These are phyloP conservation scores for Agrenia bidenticulata DNA, from an alignment of 2,888 invertebrate genomes.

Conservation along the genomic window DNA sequence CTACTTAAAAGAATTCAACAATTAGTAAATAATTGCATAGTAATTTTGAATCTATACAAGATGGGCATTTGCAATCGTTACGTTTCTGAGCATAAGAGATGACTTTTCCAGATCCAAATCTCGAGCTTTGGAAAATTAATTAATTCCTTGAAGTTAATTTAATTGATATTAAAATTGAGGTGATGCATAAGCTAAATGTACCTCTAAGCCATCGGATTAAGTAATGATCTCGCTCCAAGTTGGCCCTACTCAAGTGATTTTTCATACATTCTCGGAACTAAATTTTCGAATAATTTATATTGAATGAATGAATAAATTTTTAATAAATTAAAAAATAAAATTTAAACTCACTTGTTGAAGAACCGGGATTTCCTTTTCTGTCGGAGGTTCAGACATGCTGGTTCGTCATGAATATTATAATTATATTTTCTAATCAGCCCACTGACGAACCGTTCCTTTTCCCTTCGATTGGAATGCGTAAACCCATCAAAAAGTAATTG, in stretches of 20 bases:
- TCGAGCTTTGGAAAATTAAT: no score
- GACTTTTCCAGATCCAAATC: constrained; percentile 32
- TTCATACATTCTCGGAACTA: constrained; percentile 26
- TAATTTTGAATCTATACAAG: constrained; percentile 7
- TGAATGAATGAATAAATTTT: no score
- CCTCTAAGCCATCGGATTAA: constrained; percentile 33
- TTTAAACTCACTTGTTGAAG: constrained; percentile 6
- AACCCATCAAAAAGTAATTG: no score
- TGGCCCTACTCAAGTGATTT: constrained; percentile 12
- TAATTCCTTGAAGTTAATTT: no score
- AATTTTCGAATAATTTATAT: constrained; percentile 3
- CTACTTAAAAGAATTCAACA: constrained; percentile 15
- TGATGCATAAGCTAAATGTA: constrained; percentile 8
- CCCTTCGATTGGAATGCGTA: no score
- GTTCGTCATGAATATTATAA: background rate
- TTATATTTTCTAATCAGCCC: no score
- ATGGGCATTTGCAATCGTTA: constrained; percentile 10
- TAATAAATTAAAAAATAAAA: no score
- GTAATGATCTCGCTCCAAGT: constrained; percentile 24
- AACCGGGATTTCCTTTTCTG: constrained; percentile 10
- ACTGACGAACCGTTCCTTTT: no score
- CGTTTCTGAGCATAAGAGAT: constrained; percentile 23
- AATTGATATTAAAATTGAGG: no score
- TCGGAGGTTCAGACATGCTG: constrained; percentile 12
- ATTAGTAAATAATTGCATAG: background rate